These are phyloP conservation scores for Meliscaeva auricollis DNA, from an alignment of 2,888 invertebrate species.

Conservation along the genomic window DNA sequence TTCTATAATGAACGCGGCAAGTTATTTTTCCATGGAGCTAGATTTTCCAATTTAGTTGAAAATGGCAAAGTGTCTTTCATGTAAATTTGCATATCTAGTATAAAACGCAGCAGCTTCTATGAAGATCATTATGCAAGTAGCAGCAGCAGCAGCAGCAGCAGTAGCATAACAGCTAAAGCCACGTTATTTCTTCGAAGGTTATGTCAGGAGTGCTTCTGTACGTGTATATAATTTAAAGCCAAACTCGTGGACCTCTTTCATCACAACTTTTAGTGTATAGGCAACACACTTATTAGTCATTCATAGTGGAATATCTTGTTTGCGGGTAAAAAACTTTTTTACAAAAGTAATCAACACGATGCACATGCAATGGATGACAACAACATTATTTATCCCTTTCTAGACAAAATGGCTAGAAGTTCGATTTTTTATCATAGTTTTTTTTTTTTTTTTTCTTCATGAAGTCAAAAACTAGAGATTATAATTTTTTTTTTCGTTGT, in stretches of 20 bases:
- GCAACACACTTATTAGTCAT: slow-evolving; percentile 59
- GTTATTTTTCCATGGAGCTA: not conserved
- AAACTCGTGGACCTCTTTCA: not conserved
- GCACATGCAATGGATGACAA: slow-evolving; percentile 24
- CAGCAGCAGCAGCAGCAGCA: not conserved
- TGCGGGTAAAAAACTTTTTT: slow-evolving; percentile 50
- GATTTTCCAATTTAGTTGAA: not conserved
- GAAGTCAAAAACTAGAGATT: slow-evolving; percentile 19
- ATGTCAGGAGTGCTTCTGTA: not conserved
- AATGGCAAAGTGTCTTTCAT: slow-evolving; percentile 15
- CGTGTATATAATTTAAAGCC: not conserved
- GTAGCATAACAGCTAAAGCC: not conserved
- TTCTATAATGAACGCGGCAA: not conserved
- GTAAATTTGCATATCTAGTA: not conserved
- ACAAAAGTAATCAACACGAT: slow-evolving; percentile 40
- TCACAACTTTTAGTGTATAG: slow-evolving; percentile 18
- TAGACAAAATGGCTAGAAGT: slow-evolving; percentile 51
- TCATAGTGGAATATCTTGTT: slow-evolving; percentile 55
- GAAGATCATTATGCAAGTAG: slow-evolving; percentile 2
- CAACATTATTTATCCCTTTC: slow-evolving; percentile 34
- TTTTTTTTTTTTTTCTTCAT: slow-evolving; percentile 7
- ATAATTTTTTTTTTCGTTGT: slow-evolving; percentile 12
- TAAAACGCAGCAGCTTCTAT: not conserved
- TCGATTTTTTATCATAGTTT: slow-evolving; percentile 26
- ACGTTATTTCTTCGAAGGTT: slow-evolving; percentile 19